A percentile compares a stretch with the other conserved stretches of the same genome.
Evolutionary conservation across 2,888 invertebrate species (phyloP).

Genomic region (Nephrocerus scutellatus): DNA sequence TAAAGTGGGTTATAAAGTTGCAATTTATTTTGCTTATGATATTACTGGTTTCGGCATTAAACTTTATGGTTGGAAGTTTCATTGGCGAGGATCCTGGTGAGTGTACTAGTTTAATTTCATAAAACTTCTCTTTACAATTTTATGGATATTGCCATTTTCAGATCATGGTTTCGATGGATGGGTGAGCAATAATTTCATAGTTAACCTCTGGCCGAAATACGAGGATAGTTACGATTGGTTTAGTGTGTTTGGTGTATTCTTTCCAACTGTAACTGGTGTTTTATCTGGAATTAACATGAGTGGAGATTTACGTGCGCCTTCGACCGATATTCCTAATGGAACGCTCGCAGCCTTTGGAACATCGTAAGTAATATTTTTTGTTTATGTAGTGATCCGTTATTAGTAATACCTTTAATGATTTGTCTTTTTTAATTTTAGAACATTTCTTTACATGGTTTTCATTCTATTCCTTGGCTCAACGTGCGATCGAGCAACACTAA

Average conservation of each 20-base stretch:
- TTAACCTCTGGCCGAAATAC: slow-evolving; percentile 77
- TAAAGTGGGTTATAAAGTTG: slow-evolving; percentile 95
- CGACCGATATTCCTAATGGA: slow-evolving; percentile 88
- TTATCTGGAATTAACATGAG: slow-evolving; percentile 98
- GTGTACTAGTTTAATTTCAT: slow-evolving; percentile 9
- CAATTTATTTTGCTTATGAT: slow-evolving; percentile 84
- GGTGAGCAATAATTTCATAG: slow-evolving; percentile 67
- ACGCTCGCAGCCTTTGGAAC: slow-evolving; percentile 87
- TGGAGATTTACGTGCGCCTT: slow-evolving; percentile 87
- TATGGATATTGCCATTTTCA: slow-evolving; percentile 36
- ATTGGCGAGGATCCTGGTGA: slow-evolving; percentile 65
- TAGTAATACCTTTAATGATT: too few species aligned
- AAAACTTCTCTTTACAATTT: slow-evolving; percentile 26
- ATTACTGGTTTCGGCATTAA: slow-evolving; percentile 79
- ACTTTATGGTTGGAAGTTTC: slow-evolving; percentile 91
- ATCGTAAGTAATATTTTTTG: slow-evolving; percentile 54
- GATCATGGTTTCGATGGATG: slow-evolving; percentile 82
- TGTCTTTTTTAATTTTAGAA: slow-evolving; percentile 53
- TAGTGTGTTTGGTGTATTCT: slow-evolving; percentile 94
- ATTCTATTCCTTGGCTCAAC: slow-evolving; percentile 85
- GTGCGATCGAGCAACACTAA: slow-evolving; percentile 64
- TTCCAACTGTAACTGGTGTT: slow-evolving; percentile 95
- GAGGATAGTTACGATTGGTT: slow-evolving; percentile 83
- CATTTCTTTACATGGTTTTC: slow-evolving; percentile 82
- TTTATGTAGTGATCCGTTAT: slow-evolving; percentile 1